A percentile compares a stretch with the other conserved stretches of the same genome.
Evolutionary conservation across 1,140 invertebrate genomes (phyloP).

Genomic region (Aphidius ervi): DNA sequence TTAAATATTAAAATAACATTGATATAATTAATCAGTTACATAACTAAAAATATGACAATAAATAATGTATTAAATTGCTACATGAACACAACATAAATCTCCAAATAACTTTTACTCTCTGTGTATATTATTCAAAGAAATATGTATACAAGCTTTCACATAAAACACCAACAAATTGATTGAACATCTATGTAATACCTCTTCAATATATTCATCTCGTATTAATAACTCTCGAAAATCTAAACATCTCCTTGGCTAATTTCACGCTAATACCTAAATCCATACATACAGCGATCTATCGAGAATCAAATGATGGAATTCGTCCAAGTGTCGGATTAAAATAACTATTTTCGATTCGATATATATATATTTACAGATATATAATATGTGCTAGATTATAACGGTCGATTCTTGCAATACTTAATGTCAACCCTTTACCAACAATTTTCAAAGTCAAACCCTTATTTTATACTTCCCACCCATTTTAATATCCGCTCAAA

Average conservation of each 20-base stretch:
- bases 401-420: neutral
- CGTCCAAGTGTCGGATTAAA: constrained; percentile 10
- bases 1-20: no score
- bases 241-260: constrained; percentile 23
- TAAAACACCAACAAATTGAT: no score
- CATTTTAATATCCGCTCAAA: neutral
- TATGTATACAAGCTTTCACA: no score
- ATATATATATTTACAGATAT: neutral
- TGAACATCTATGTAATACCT: no score
- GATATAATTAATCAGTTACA: no score
- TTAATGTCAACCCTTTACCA: constrained; percentile 14
- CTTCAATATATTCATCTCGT: no score
- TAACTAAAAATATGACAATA: no score
- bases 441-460: constrained; percentile 1
- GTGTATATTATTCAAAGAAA: no score
- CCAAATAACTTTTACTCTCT: no score
- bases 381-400: constrained; percentile 5
- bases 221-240: no score
- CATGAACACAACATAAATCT: no score
- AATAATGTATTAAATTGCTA: no score
- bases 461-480: neutral
- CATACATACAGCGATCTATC: neutral
- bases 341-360: neutral
- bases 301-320: constrained; percentile 3
- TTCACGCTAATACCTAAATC: constrained; percentile 26